Evolutionary conservation across 2,797 vertebrate genomes (phyloP).

Genomic region (Poeciliopsis turneri): DNA sequence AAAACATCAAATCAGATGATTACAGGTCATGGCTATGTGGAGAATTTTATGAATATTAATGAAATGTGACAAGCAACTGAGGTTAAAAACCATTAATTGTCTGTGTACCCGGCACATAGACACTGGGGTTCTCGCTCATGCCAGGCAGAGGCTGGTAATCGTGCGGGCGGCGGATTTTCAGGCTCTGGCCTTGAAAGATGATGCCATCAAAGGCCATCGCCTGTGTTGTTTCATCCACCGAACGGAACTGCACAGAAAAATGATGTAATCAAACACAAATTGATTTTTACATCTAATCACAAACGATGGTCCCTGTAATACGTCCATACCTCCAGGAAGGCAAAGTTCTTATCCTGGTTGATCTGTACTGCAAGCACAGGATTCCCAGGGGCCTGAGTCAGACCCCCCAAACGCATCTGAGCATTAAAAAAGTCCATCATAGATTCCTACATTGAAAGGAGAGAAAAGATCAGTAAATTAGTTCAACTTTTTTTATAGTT

Average conservation of each 20-base stretch:
- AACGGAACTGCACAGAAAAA: conserved; percentile 85
- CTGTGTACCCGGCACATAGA: conserved; percentile 91
- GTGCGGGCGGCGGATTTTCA: conserved; percentile 93
- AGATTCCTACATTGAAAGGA: conserved; percentile 83
- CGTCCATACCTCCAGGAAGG: conserved; percentile 88
- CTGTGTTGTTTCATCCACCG: conserved; percentile 94
- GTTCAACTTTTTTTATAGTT: not conserved
- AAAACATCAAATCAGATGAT: conserved; percentile 10
- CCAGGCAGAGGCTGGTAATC: conserved; percentile 94
- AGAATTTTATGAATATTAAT: conserved; percentile 5
- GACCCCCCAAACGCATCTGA: conserved; percentile 93
- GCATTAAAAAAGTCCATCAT: conserved; percentile 99
- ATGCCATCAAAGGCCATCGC: conserved; percentile 96
- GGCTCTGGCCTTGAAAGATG: conserved; percentile 94
- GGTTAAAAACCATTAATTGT: conserved; percentile 74
- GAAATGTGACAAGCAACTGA: conserved; percentile 57
- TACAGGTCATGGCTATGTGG: not conserved
- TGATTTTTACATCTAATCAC: not conserved
- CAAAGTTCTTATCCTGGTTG: conserved; percentile 97
- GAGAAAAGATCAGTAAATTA: not conserved
- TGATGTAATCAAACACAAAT: not conserved
- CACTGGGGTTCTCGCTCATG: conserved; percentile 94
- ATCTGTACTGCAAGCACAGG: conserved; percentile 95
- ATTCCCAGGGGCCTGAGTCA: conserved; percentile 93
- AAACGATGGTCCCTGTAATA: not conserved